These are phyloP conservation scores for Eulemur rufifrons DNA, from an alignment of 2,113 vertebrate species.

Conservation along the genomic window DNA sequence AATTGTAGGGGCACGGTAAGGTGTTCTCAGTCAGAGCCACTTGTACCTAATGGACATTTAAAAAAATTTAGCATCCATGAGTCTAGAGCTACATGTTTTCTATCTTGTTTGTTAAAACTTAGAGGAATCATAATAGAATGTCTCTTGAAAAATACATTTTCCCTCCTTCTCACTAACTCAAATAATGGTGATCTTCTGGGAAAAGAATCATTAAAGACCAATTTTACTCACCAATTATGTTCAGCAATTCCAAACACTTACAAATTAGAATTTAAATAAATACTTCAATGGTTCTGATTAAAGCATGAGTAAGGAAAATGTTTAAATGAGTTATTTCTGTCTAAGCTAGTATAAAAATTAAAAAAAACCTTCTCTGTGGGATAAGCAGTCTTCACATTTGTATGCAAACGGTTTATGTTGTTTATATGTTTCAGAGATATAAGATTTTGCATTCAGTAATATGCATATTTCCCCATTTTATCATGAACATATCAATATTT, in stretches of 20 bases:
- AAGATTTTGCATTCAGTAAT: background rate
- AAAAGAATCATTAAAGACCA: background rate
- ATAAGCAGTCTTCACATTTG: slow-evolving; percentile 23
- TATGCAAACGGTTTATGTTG: background rate
- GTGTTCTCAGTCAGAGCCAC: background rate
- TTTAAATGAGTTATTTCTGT: slow-evolving; percentile 26
- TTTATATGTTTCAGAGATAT: background rate
- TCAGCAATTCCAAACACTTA: background rate
- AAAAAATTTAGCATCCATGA: background rate
- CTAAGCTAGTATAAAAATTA: background rate
- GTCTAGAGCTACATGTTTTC: background rate
- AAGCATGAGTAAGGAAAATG: background rate
- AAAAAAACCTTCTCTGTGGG: background rate
- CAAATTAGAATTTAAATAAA: slow-evolving; percentile 45
- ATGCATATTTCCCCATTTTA: background rate
- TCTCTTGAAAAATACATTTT: background rate
- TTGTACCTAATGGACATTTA: background rate
- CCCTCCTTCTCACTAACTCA: background rate
- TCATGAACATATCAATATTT: background rate
- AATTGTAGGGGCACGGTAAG: background rate
- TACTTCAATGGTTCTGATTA: slow-evolving; percentile 39
- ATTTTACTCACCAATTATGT: background rate
- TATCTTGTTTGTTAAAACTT: background rate
- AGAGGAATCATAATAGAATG: background rate
- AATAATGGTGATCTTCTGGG: background rate